Base-by-base conservation (phyloP, 2,888 invertebrate species). In the Anthophora plumipes region DNA sequence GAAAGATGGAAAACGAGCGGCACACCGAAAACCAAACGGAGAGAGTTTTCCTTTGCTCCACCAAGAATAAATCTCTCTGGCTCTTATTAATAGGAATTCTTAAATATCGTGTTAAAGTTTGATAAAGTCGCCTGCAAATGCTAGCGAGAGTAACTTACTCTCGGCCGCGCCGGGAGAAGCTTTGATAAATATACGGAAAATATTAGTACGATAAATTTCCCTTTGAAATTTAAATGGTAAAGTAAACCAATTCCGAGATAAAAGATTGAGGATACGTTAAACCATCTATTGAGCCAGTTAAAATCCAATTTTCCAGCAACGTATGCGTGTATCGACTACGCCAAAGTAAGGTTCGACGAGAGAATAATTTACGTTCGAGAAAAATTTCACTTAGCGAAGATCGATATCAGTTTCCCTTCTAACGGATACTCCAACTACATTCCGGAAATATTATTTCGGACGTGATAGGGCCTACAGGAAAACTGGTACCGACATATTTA, bases 351-450 rank as follows among this genome's bases (percentile, higher is more conserved):
- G 22, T 46, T 48, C 41, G 50, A 31, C 22, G 61, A 12, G 63
- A 48, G 64, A 70, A 70, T 64, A 57, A 76, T 70, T 76, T 50
- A 46, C n/a, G 52, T 4, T 20, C 11, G 14, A n/a, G n/a, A 61
- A 39, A 48, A 52, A 61, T 48, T 71, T 25, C 63, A 6, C 14
- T 25, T 67, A 55, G 70, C 52, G 41, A 57, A 41, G 60, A 76
- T 77, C 76, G 69, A 75, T 57, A 72, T 57, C 71, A 48, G 55
- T 54, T 48, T 52, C 72, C 55, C 54, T 72, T 60, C 55, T 22
- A 48, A 68, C 69, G 78, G 57, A 73, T 68, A 75, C 50, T 39
- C 77, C 57, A 77, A 82, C 70, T 75, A 70, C 68, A 17, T 63
- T 68, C 43, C 68, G 64, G 52, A 37, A 63, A 74, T 61, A 71